Evolutionary conservation across 2,888 invertebrate genomes (phyloP).

Genomic region (Ennomos erosarius): DNA sequence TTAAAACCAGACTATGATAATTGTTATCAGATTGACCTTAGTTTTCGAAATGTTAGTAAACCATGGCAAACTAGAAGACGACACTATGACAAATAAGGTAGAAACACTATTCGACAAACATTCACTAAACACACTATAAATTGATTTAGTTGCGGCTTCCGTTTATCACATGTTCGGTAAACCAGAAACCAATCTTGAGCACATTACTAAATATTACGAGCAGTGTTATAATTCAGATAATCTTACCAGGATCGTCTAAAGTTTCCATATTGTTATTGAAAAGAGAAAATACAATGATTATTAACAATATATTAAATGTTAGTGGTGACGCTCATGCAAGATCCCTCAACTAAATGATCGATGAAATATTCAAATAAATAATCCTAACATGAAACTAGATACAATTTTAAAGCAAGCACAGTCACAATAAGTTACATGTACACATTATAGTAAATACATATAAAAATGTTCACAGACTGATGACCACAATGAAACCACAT

Average conservation of each 20-base stretch:
- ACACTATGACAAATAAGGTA: constrained; percentile 36
- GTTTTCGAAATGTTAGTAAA: constrained; percentile 31
- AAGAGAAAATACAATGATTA: constrained; percentile 77
- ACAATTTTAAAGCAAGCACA: too few species aligned
- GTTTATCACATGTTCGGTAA: constrained; percentile 33
- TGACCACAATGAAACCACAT: too few species aligned
- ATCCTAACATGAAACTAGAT: too few species aligned
- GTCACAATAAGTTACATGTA: too few species aligned
- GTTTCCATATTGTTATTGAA: constrained; percentile 79
- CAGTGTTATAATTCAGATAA: constrained; percentile 55
- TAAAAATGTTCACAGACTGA: too few species aligned
- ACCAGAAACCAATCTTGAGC: constrained; percentile 54
- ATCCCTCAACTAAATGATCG: constrained; percentile 28
- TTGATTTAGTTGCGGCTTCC: constrained; percentile 60
- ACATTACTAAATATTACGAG: constrained; percentile 52
- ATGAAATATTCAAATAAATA: too few species aligned
- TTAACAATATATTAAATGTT: constrained; percentile 45
- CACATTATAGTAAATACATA: too few species aligned
- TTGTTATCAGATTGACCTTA: too few species aligned
- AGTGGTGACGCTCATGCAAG: constrained; percentile 30
- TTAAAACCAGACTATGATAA: too few species aligned
- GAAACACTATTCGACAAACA: constrained; percentile 34
- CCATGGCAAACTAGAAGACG: constrained; percentile 45
- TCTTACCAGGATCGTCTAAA: constrained; percentile 83
- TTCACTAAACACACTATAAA: constrained; percentile 42